Percentiles rank a stretch among this genome's conserved stretches.
Conservation (phyloP, 2,113 vertebrate species). For the Bungarus multicinctus region DNA sequence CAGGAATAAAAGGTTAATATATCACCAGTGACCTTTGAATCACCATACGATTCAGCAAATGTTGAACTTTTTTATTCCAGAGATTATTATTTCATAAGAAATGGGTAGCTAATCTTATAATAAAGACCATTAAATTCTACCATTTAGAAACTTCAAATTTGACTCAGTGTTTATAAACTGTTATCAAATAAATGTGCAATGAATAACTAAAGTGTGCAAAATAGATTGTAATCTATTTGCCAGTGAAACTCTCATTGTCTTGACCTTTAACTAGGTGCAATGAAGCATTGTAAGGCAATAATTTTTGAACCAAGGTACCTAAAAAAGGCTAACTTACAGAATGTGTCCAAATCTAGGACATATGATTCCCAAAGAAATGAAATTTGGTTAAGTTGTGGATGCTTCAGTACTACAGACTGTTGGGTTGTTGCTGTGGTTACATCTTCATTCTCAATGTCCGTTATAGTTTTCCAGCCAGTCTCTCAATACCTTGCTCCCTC, state of each 20-base stretch:
- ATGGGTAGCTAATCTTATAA: slow-evolving; percentile 13
- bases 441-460: background rate
- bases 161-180: background rate
- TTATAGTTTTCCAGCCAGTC: background rate
- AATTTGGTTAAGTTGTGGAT: background rate
- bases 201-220: background rate
- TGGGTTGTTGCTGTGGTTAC: background rate
- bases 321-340: background rate
- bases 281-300: background rate
- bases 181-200: background rate
- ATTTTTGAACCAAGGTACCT: background rate
- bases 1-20: slow-evolving; percentile 26
- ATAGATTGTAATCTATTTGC: background rate
- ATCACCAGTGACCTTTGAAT: slow-evolving; percentile 4
- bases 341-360: background rate
- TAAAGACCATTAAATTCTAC: background rate
- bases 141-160: background rate
- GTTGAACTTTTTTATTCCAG: slow-evolving; percentile 2
- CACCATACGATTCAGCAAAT: slow-evolving; percentile 20
- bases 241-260: background rate
- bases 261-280: background rate
- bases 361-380: background rate
- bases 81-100: background rate
- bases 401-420: background rate
- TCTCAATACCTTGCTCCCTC: background rate